Evolutionary conservation across 2,888 invertebrate species (phyloP), one percentile per base, ranked within the genome.

Genomic region (Omphaloscelis lunosa): DNA sequence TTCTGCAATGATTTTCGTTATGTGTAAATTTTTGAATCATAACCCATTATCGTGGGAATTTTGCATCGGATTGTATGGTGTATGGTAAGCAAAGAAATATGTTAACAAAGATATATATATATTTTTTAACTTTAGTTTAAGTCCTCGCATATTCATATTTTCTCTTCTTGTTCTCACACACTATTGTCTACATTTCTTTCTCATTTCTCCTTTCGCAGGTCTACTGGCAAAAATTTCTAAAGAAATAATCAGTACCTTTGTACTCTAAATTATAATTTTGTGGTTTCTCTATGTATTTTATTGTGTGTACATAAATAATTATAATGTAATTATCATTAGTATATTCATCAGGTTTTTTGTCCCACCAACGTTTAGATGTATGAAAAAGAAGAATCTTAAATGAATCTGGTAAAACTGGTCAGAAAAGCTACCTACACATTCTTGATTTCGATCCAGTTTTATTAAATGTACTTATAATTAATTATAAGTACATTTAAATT

Each of bases 11-110:
- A 96, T 91, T 94, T 90, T 91, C 68, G 83, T 94, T 93, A 94
- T 92, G 92, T 91, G 93, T 93, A 93, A 93, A 91, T 91, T 84
- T 92, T 95, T 95, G 95, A 95, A 93, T 95, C 95, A 95, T 91
- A 88, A 84, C 77, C 73, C 78, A 82, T 67, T 34, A 75, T 89
- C 90, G 90, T 93, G 89, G 88, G 93, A 93, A 93, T 85, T 82
- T 63, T 72, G 61, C 66, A 82, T 82, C 84, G 65, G 84, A 89
- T 86, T 85, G 80, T 70, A 48, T 72, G 63, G 74, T 67, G 85
- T 88, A 89, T 20, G 69, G 83, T 83, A 69, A 66, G 83, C 67
- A 79, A 59, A 82, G 9, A 79, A 84, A 77, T 9, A 51, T 15
- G 15, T 62, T 71, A 29, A 20, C 5, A n/a, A n/a, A n/a, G n/a